phyloP scores from a whole-genome alignment of 2,888 invertebrate genomes.

The Drosophila buzzatii region DNA sequence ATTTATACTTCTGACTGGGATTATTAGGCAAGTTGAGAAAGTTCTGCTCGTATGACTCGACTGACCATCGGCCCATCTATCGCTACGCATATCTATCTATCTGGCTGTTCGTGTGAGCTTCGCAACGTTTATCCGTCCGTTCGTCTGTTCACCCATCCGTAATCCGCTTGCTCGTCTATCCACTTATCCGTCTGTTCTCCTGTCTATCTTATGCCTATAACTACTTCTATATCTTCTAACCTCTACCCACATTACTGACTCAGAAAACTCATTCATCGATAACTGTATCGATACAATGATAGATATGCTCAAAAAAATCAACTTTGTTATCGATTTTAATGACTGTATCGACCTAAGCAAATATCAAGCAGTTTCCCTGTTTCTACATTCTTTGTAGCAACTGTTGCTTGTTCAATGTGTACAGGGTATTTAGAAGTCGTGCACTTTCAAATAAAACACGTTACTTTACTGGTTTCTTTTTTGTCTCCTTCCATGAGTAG shows the following conservation, averaged over 20 bases:
- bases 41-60: not conserved
- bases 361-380: not conserved
- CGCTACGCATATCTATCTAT: too few relatives aligned
- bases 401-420: not conserved
- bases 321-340: too few relatives aligned
- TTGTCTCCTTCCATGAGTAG: not conserved
- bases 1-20: not conserved
- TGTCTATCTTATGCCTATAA: too few relatives aligned
- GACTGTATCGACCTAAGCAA: not conserved
- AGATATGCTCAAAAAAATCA: too few relatives aligned
- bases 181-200: too few relatives aligned
- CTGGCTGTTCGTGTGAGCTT: not conserved
- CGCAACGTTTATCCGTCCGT: not conserved
- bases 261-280: not conserved
- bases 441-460: not conserved
- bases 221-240: too few relatives aligned
- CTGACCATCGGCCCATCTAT: not conserved
- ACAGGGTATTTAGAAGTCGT: constrained; percentile 1
- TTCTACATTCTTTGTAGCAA: not conserved
- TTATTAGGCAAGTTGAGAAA: not conserved
- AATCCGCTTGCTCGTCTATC: too few relatives aligned
- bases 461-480: not conserved
- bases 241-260: not conserved
- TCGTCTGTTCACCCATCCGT: not conserved
- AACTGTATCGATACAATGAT: not conserved